phyloP scores from a whole-genome alignment of 1,140 invertebrate genomes.

The Drosophila grimshawi region DNA sequence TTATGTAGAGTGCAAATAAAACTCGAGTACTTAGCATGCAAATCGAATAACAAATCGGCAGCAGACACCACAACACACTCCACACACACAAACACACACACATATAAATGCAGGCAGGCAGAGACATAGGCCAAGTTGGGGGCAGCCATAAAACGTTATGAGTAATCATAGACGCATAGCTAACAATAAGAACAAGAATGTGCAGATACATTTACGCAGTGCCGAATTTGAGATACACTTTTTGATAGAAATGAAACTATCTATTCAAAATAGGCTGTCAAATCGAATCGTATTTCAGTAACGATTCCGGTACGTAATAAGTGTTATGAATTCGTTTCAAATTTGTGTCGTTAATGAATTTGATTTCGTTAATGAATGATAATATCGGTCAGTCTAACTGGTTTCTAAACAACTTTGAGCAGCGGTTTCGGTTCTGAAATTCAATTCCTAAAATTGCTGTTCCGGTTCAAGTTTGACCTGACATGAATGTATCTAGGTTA shows the following conservation, averaged over 20 bases:
- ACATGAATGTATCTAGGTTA: too few relatives aligned
- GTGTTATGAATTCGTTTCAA: too few relatives aligned
- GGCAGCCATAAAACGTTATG: conserved; percentile 56
- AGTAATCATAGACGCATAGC: conserved; percentile 79
- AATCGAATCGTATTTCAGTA: too few relatives aligned
- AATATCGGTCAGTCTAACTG: too few relatives aligned
- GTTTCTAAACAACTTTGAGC: too few relatives aligned
- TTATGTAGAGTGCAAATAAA: conserved; percentile 81
- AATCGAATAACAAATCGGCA: conserved; percentile 64
- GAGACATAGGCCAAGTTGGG: conserved; percentile 6
- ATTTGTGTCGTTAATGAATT: too few relatives aligned
- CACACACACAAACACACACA: neutral
- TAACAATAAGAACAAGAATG: conserved; percentile 47
- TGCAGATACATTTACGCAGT: neutral
- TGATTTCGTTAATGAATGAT: too few relatives aligned
- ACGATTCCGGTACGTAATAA: too few relatives aligned
- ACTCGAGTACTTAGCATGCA: conserved; percentile 68
- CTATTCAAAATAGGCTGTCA: too few relatives aligned
- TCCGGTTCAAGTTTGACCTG: too few relatives aligned
- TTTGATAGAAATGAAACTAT: neutral
- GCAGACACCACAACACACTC: conserved; percentile 13
- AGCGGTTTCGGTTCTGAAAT: too few relatives aligned
- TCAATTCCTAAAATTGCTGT: too few relatives aligned
- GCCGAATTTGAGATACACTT: conserved; percentile 1
- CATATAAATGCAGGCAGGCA: neutral